Evolutionary conservation across 2,888 invertebrate species (phyloP), one percentile per base, ranked within the genome.

Genomic region (Pimpla rufipes): DNA sequence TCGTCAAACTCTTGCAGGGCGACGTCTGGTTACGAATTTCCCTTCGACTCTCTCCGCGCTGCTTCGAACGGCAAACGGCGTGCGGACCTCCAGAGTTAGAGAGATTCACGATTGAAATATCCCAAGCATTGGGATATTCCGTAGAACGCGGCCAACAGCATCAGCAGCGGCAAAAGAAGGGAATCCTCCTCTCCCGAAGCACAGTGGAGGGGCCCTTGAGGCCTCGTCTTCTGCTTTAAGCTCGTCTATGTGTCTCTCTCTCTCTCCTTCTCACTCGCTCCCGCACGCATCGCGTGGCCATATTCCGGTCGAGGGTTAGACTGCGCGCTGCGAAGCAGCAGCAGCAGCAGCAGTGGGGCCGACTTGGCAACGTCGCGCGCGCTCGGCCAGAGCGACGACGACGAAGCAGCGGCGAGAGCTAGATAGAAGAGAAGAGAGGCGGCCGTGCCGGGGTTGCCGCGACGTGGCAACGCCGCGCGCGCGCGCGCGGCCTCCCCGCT

Each of bases 401-500:
- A n/a, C n/a, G n/a, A n/a, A n/a, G n/a, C n/a, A n/a, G n/a, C n/a
- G n/a, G n/a, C n/a, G 45, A 42, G 13, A 42, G 66, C 40, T 66
- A 21, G 21, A 42, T 11, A 42, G 37, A 42, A 42, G n/a, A n/a
- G n/a, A n/a, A n/a, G n/a, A n/a, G n/a, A n/a, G n/a, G 29, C 29
- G 23, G 40, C 62, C 21, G n/a, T n/a, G n/a, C n/a, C n/a, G n/a
- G 18, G 64, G 13, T 64, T 42, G 42, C 40, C 45, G 35, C 59
- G 84, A 88, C 47, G 74, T 85, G 92, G 92, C 92, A 92, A 92
- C 92, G 64, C 77, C 74, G 86, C 86, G 62, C 68, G 29, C 29
- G 29, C 68, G 79, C 74, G 86, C 86, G 62, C 68, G 29, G 62
- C 50, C 67, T 79, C 90, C 88, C 87, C 86, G 88, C 91, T 92